Base-by-base conservation (phyloP, 2,888 invertebrate genomes). In the Dromius quadrimaculatus region DNA sequence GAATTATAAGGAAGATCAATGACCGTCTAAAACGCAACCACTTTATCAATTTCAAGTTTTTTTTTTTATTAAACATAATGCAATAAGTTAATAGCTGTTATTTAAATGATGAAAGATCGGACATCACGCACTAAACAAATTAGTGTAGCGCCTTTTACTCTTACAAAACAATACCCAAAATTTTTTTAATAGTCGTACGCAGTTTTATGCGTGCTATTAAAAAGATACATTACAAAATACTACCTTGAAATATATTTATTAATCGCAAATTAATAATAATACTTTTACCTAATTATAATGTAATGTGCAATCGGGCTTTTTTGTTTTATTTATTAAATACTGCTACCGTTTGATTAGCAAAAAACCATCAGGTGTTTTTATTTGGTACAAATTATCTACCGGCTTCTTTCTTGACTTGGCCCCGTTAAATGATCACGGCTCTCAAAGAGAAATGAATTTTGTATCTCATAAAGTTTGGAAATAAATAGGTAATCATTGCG, bases 311-410 rank as follows among this genome's bases (percentile, higher is more conserved):
- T 11, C 15, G 13, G 8, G 15, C 41, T 1, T 15, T 41, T 41
- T 41, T 41, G 38, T 50, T 65, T 62, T 65, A 47, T 65, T 65
- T 65, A 65, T 65, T 65, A 50, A 65, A 65, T 50, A 65, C 50
- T 65, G 65, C 65, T 65, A 65, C 65, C 38, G 65, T 65, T 65
- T 65, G 65, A 65, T 50, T 17, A 65, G 50, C 65, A 65, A 65
- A 65, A 63, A 63, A 65, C 15, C 47, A 13, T 19, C 1, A 11
- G 23, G 19, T 36, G 47, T 50, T 65, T 64, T 65, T 65, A 11
- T 54, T 6, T 20, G 34, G 19, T 28, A 65, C 59, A 59, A 59
- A 59, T 59, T 59, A 2, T 2, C 9, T 15, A 23, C 23, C 50
- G 32, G 65, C 20, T 65, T n/a, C 50, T 65, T 50, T 65, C 43